Percentiles rank a stretch among this genome's conserved stretches.
These are phyloP conservation scores for Formicarius rufipectus DNA, from an alignment of 2,113 vertebrate species.

Conservation along the genomic window DNA sequence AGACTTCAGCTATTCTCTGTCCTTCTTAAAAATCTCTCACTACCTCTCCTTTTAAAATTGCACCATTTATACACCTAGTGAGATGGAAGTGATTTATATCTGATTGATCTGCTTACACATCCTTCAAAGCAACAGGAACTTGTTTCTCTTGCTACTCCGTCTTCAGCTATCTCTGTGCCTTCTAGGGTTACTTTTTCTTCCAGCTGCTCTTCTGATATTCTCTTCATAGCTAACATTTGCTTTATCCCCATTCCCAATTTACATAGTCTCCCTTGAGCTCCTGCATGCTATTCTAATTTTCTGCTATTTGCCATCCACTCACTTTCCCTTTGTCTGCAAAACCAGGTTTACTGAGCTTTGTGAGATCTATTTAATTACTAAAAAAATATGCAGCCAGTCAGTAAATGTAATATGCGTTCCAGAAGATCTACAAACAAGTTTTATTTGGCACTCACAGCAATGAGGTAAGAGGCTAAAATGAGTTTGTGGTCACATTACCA, in stretches of 20 bases:
- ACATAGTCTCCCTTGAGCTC: constrained; percentile 10
- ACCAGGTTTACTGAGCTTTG: constrained; percentile 6
- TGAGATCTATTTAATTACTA: constrained; percentile 10
- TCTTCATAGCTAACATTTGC: neutral
- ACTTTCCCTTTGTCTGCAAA: constrained; percentile 5
- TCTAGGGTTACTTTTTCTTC: neutral
- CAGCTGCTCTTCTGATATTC: neutral
- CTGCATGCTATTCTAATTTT: constrained; percentile 29
- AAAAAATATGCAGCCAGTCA: constrained; percentile 32
- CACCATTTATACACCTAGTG: neutral
- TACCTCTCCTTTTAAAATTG: neutral
- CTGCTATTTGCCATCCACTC: neutral
- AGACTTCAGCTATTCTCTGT: neutral
- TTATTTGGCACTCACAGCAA: constrained; percentile 45
- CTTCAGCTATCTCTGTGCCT: neutral
- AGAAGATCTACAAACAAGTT: constrained; percentile 52
- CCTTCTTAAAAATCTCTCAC: neutral
- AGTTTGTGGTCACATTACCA: constrained; percentile 52
- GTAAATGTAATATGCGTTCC: constrained; percentile 41
- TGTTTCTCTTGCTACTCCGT: constrained; percentile 3
- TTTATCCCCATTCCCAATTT: neutral
- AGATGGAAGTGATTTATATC: neutral
- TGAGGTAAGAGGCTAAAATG: constrained; percentile 67
- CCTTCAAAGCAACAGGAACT: neutral
- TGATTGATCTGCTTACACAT: neutral